Evolutionary conservation across 1,140 invertebrate species (phyloP), one percentile per base, ranked within the genome.

Genomic region (Ceratina calcarata): DNA sequence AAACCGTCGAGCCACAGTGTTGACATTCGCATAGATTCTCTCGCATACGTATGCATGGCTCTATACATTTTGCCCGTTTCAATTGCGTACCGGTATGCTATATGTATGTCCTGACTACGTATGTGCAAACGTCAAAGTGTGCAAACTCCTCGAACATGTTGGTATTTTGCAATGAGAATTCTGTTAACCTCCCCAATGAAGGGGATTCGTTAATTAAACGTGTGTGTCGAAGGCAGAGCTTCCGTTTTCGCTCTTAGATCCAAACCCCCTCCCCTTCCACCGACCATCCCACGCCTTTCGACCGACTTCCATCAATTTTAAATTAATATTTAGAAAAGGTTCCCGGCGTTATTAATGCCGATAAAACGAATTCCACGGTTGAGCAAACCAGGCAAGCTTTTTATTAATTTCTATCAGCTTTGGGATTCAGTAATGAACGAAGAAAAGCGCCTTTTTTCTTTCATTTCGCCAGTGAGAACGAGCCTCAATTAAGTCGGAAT

Each of bases 401-500:
- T 45, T 53, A 61, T 77, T 77, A 51, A 61, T 77, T 77, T 53
- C 24, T 45, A 1, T 18, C 6, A 16, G 15, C n/a, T 27, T 32
- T 3, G 18, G 3, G 65, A 53, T n/a, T 12, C 15, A 53, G 3
- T 27, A 45, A 12, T 10, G 10, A 32, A 0, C 2, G 4, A 2
- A 3, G 7, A 2, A 55, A 53, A n/a, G 20, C 12, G 2, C 18
- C 2, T 4, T 32, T 45, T 18, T 22, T 16, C n/a, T 66, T 37
- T 12, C 32, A 18, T 60, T 16, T 0, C 45, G 66, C 16, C 7
- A 2, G 51, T 51, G 18, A 32, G 2, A 45, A 3, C n/a, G 15
- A 22, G 0, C 0, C 0, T 45, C 45, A 49, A 77, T 78, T 78
- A 78, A 65, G 27, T 72, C 51, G 49, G 12, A 77, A 91, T 89